Conservation (phyloP, 2,113 vertebrate species). For the Astur gentilis region DNA sequence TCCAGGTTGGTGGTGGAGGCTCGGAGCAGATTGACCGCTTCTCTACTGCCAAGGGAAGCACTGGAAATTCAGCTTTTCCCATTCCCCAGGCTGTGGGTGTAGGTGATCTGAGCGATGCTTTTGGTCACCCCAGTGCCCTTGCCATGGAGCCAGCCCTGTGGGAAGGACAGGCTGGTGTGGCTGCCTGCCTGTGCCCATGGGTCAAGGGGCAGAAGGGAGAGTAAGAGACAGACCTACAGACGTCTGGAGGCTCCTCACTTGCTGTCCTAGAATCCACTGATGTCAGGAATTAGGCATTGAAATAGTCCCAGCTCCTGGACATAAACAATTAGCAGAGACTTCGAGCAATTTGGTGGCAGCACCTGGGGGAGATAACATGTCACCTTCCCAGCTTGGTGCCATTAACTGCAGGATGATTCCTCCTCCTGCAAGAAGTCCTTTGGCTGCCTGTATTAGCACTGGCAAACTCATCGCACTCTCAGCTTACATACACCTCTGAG, state of each 20-base stretch:
- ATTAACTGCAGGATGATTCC: background rate
- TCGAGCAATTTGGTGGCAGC: background rate
- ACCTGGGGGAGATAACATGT: background rate
- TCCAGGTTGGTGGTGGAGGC: background rate
- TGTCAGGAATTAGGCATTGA: background rate
- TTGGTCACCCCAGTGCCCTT: background rate
- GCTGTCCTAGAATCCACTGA: background rate
- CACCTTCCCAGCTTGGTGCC: background rate
- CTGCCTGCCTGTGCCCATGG: background rate
- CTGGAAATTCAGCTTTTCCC: background rate
- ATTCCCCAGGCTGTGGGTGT: background rate
- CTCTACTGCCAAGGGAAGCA: background rate
- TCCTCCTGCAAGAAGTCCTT: background rate
- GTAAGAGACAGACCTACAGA: background rate
- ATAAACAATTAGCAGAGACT: background rate
- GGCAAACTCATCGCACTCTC: background rate
- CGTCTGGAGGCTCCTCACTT: background rate
- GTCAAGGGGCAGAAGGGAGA: background rate
- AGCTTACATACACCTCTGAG: background rate
- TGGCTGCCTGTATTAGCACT: background rate
- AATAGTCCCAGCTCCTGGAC: background rate
- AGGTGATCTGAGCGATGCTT: background rate
- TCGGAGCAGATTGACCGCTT: background rate
- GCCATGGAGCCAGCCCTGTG: background rate
- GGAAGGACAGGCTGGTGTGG: background rate